phyloP scores from a whole-genome alignment of 2,113 vertebrate genomes.

The Panthera uncia region DNA sequence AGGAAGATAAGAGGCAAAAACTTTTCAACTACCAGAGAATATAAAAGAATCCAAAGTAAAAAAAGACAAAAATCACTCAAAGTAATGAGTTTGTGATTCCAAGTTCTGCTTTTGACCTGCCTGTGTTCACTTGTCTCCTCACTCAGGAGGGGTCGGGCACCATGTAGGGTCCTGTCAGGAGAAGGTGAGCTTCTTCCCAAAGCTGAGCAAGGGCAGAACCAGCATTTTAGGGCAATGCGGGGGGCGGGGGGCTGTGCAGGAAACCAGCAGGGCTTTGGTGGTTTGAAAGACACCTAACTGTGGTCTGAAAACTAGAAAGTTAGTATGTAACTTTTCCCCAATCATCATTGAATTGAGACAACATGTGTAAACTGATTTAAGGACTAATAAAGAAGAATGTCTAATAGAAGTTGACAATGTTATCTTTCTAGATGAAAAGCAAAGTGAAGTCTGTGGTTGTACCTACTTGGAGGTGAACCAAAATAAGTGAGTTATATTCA shows the following conservation, averaged over 20 bases:
- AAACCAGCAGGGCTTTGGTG: not conserved
- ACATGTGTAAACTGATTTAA: not conserved
- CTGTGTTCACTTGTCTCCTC: not conserved
- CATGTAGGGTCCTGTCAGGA: not conserved
- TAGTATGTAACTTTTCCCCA: not conserved
- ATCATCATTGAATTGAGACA: not conserved
- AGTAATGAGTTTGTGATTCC: not conserved
- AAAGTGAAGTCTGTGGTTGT: slow-evolving; percentile 85
- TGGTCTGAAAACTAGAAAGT: not conserved
- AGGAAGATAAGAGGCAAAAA: not conserved
- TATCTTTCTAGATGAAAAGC: slow-evolving; percentile 78
- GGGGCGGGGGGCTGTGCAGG: fast-evolving
- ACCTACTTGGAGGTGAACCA: slow-evolving; percentile 84
- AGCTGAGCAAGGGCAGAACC: not conserved
- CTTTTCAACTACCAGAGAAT: not conserved
- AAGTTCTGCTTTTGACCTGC: not conserved
- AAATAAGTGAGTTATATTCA: slow-evolving; percentile 83
- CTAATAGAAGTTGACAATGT: not conserved
- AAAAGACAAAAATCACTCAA: not conserved
- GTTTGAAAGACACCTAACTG: not conserved
- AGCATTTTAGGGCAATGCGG: too few relatives aligned
- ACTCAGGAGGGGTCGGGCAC: fast-evolving
- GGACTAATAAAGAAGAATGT: not conserved
- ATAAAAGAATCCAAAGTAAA: not conserved
- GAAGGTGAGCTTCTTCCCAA: not conserved